These are phyloP conservation scores for Diorhabda elongata DNA, from an alignment of 1,140 invertebrate species.

Conservation along the genomic window DNA sequence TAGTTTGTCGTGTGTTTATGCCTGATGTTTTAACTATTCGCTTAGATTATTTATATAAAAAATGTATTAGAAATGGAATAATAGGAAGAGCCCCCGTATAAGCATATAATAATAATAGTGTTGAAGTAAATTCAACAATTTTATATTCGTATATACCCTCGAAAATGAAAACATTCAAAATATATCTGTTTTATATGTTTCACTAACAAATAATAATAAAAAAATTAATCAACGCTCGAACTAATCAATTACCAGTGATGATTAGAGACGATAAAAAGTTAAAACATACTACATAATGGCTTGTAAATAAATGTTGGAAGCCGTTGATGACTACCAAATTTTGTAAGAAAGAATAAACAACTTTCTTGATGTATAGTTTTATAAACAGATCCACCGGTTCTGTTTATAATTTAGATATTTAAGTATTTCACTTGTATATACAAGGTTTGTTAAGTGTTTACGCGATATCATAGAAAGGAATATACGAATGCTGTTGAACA, in stretches of 20 bases:
- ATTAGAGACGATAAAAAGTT: constrained; percentile 29
- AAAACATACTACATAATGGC: constrained; percentile 40
- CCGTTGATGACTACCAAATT: constrained; percentile 45
- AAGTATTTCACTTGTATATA: constrained; percentile 44
- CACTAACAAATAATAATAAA: constrained; percentile 1
- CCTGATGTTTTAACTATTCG: no score
- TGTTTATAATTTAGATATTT: constrained; percentile 42
- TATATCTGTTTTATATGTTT: neutral
- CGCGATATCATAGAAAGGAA: constrained; percentile 16
- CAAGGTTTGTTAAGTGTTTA: constrained; percentile 39
- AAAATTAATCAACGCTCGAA: constrained; percentile 1
- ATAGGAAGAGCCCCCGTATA: neutral
- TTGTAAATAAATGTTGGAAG: constrained; percentile 40
- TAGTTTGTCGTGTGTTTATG: no score
- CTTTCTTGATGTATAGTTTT: constrained; percentile 33
- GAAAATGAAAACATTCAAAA: neutral
- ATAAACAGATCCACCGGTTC: constrained; percentile 40
- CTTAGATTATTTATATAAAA: no score
- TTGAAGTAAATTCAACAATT: constrained; percentile 3
- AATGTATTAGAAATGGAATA: no score
- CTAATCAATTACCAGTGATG: constrained; percentile 15
- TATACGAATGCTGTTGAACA: constrained; percentile 3
- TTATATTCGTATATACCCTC: neutral
- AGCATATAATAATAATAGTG: neutral
- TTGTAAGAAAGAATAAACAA: constrained; percentile 40